These are phyloP conservation scores for Drosophila prosaltans DNA, from an alignment of 1,140 invertebrate genomes.

Conservation along the genomic window DNA sequence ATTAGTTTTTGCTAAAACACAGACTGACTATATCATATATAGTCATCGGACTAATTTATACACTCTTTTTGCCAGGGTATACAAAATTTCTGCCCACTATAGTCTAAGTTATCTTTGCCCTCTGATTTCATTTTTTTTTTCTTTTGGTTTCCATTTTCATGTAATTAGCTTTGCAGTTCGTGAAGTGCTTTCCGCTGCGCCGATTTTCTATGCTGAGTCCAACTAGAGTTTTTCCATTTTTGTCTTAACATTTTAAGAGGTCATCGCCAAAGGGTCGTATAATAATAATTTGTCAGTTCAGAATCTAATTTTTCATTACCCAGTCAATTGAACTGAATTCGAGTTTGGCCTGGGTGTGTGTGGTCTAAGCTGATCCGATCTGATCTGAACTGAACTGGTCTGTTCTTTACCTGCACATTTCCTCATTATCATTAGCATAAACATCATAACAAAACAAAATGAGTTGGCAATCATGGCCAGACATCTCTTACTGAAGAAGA, in stretches of 20 bases:
- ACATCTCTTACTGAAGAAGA: constrained; percentile 49
- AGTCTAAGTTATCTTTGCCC: neutral
- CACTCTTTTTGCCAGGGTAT: constrained; percentile 35
- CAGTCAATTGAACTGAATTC: constrained; percentile 3
- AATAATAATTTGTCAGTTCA: constrained; percentile 9
- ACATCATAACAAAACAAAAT: constrained; percentile 68
- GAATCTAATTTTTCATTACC: too few relatives aligned
- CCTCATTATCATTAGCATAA: constrained; percentile 74
- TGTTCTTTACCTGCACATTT: constrained; percentile 43
- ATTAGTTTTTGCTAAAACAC: neutral
- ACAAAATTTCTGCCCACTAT: neutral
- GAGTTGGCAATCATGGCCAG: constrained; percentile 64
- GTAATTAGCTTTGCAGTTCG: constrained; percentile 79
- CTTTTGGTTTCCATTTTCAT: constrained; percentile 62
- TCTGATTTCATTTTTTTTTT: constrained; percentile 1
- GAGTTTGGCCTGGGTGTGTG: constrained; percentile 36
- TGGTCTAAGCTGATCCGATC: constrained; percentile 43
- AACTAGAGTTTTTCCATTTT: constrained; percentile 37
- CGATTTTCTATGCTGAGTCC: constrained; percentile 49
- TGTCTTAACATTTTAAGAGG: constrained; percentile 3
- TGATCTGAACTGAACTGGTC: constrained; percentile 39
- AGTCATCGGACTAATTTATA: constrained; percentile 5
- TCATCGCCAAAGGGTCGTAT: constrained; percentile 34
- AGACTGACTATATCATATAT: constrained; percentile 10
- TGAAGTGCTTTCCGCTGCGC: constrained; percentile 62